Evolutionary conservation across 2,888 invertebrate species (phyloP).

Genomic region (Micoletzkya japonica): DNA sequence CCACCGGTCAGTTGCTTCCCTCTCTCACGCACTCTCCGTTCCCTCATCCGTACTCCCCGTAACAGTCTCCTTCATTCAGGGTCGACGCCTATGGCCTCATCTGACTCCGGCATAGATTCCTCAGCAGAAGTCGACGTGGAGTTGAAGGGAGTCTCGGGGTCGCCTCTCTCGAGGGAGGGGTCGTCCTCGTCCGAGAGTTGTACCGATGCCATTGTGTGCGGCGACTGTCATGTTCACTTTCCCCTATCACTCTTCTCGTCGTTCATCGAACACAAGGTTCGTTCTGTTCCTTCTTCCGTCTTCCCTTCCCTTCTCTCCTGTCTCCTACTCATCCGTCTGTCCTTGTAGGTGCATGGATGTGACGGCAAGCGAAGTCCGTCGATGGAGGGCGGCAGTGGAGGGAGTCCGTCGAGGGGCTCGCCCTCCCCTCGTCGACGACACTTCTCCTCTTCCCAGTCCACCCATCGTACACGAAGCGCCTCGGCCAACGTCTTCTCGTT

Average conservation of each 20-base stretch:
- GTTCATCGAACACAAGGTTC: conserved; percentile 63
- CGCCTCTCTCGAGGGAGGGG: conserved; percentile 45
- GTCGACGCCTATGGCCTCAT: conserved; percentile 59
- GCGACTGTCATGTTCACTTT: conserved; percentile 56
- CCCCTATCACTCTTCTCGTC: conserved; percentile 48
- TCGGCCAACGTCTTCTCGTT: conserved; percentile 40
- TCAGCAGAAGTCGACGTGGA: conserved; percentile 55
- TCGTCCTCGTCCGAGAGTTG: conserved; percentile 34
- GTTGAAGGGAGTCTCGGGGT: conserved; percentile 44
- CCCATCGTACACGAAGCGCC: conserved; percentile 6
- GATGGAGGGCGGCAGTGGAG: not conserved
- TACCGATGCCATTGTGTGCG: conserved; percentile 56
- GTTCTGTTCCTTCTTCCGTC: not conserved
- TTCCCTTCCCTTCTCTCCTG: not conserved
- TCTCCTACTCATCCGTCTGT: not conserved
- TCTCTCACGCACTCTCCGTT: conserved; percentile 18
- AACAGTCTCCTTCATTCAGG: conserved; percentile 32
- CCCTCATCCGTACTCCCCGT: conserved; percentile 8
- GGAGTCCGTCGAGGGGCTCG: not conserved
- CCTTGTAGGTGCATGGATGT: conserved; percentile 22
- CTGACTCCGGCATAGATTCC: conserved; percentile 63
- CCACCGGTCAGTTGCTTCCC: conserved; percentile 33
- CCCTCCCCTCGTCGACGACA: conserved; percentile 7
- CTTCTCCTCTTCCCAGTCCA: conserved; percentile 3
- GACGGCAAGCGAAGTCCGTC: conserved; percentile 16